Base-by-base conservation (phyloP, 2,888 invertebrate genomes). In the Tolmerus cingulatus region DNA sequence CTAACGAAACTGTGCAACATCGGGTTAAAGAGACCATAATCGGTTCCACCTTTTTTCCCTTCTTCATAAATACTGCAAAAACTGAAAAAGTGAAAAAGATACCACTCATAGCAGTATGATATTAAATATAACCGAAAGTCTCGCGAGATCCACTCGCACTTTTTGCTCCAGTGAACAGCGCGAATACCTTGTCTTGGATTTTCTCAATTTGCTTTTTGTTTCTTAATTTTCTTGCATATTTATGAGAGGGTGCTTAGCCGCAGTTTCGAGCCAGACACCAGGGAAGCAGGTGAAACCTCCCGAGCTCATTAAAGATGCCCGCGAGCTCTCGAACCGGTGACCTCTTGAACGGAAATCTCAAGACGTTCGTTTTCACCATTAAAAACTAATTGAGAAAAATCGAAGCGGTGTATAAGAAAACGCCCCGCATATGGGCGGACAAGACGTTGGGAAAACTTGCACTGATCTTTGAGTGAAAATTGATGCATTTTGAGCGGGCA, bases 161-260 rank as follows among this genome's bases (percentile, higher is more conserved):
- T 78, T 78, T 78, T 78, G 78, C 78, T 78, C 76, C 74, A 34
- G 78, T 43, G 78, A 43, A 9, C 77, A 77, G 5, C 37, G n/a
- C 37, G 55, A 8, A 19, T 55, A 55, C 19, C 19, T 55, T n/a
- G 40, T 12, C 43, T 51, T 19, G 9, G 14, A 7, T 43, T 78
- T 78, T 78, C 43, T 43, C 9, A 34, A 76, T 30, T 46, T 46
- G 43, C 34, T 76, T 37, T 76, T 30, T 5, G n/a, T 76, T 76
- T 76, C 34, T 40, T 78, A 40, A 40, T 43, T 78, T 78, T 78
- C 37, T 78, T 78, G 43, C 78, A 78, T 78, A 78, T 78, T 78
- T 40, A 78, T 40, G 34, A 76, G 34, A 76, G 34, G 76, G 40
- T 40, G 43, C 43, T 78, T 43, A 78, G n/a, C 40, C 12, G 23